phyloP scores from a whole-genome alignment of 1,140 invertebrate species.

The Calephelis virginiensis region DNA sequence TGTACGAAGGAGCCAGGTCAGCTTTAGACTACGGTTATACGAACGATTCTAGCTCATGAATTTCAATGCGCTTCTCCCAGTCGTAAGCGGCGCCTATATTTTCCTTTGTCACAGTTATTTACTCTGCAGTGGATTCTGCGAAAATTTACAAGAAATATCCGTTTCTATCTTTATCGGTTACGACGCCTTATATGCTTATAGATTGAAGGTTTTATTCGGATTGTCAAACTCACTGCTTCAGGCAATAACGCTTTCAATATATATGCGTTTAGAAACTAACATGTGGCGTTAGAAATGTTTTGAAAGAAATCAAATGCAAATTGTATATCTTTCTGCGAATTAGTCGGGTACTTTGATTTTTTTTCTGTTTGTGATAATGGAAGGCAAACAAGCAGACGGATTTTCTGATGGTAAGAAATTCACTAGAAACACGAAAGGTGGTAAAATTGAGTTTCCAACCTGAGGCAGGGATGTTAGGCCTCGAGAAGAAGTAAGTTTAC shows the following conservation, averaged over 20 bases:
- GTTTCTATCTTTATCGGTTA: slow-evolving; percentile 12
- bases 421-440: too few relatives aligned
- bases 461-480: too few relatives aligned
- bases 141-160: slow-evolving; percentile 17
- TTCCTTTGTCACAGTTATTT: slow-evolving; percentile 25
- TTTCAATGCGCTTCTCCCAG: slow-evolving; percentile 23
- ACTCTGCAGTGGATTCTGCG: slow-evolving; percentile 22
- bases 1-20: slow-evolving; percentile 18
- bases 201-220: slow-evolving; percentile 8
- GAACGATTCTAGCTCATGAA: slow-evolving; percentile 28
- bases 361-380: too few relatives aligned
- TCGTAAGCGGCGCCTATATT: slow-evolving; percentile 24
- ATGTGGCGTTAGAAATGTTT: too few relatives aligned
- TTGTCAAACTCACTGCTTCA: slow-evolving; percentile 3
- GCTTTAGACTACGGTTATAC: slow-evolving; percentile 23
- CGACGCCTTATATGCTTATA: background rate
- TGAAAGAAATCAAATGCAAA: too few relatives aligned
- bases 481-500: too few relatives aligned
- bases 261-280: background rate
- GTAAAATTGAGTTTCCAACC: too few relatives aligned
- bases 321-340: too few relatives aligned
- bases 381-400: too few relatives aligned
- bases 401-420: too few relatives aligned
- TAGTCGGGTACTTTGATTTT: too few relatives aligned
- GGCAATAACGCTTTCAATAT: slow-evolving; percentile 2